phyloP scores from a whole-genome alignment of 2,113 vertebrate genomes.

The Ciconia boyciana region DNA sequence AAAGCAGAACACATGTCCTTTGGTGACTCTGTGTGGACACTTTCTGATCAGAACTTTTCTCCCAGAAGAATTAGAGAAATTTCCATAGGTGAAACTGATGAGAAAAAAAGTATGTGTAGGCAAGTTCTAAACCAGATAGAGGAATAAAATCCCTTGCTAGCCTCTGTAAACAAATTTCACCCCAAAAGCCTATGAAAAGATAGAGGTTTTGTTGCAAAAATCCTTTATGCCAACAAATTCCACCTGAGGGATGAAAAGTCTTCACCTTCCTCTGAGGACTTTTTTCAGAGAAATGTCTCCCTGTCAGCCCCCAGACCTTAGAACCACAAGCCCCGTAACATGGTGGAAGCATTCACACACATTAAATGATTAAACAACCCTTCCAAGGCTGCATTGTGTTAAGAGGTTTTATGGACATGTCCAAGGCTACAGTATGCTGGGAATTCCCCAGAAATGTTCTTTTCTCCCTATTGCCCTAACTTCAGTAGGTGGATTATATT shows the following conservation, averaged over 20 bases:
- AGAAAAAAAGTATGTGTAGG: neutral
- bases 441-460: neutral
- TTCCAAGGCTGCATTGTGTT: neutral
- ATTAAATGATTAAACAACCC: neutral
- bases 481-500: neutral
- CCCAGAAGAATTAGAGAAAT: neutral
- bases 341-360: neutral
- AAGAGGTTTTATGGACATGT: neutral
- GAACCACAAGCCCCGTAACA: neutral
- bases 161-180: neutral
- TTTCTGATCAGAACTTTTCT: neutral
- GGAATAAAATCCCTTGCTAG: neutral
- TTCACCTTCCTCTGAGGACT: neutral
- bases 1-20: neutral
- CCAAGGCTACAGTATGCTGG: neutral
- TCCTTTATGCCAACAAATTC: neutral
- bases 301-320: neutral
- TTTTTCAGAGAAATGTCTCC: neutral
- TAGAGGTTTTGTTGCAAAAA: neutral
- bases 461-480: neutral
- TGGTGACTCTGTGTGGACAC: neutral
- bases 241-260: neutral
- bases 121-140: neutral
- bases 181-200: neutral
- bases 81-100: neutral